These are phyloP conservation scores for Blastomussa wellsi DNA, from an alignment of 92 coral and sea anemone species.

Conservation along the genomic window DNA sequence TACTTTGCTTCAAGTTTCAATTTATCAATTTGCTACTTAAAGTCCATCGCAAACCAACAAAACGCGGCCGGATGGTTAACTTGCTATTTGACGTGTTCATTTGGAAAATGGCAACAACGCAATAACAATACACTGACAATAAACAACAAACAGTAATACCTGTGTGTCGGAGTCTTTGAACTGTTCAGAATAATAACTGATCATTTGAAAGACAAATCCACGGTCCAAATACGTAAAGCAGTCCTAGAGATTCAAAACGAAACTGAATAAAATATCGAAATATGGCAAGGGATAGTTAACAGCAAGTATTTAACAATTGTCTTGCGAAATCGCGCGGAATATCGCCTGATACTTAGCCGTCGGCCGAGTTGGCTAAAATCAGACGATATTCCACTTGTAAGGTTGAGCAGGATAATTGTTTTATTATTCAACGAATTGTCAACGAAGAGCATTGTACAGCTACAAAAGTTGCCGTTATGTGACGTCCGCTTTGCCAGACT, in stretches of 20 bases:
- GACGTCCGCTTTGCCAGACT: too few relatives aligned
- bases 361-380: too few relatives aligned
- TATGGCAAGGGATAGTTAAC: background rate
- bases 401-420: too few relatives aligned
- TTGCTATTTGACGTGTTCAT: too few relatives aligned
- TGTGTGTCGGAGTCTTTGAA: conserved; percentile 97
- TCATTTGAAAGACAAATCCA: conserved; percentile 99
- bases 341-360: too few relatives aligned
- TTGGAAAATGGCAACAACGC: too few relatives aligned
- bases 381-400: too few relatives aligned
- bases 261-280: background rate
- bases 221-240: conserved; percentile 98
- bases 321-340: too few relatives aligned
- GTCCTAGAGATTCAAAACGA: conserved; percentile 60
- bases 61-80: background rate
- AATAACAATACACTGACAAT: background rate
- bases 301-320: too few relatives aligned
- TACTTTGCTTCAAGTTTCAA: background rate
- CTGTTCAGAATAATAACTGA: conserved; percentile 95
- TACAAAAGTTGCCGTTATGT: too few relatives aligned
- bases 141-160: conserved; percentile 47
- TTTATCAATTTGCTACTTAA: background rate
- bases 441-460: too few relatives aligned
- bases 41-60: background rate
- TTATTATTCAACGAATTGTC: too few relatives aligned